Conservation (phyloP, 2,888 invertebrate genomes). For the Lamellibrachia columna region DNA sequence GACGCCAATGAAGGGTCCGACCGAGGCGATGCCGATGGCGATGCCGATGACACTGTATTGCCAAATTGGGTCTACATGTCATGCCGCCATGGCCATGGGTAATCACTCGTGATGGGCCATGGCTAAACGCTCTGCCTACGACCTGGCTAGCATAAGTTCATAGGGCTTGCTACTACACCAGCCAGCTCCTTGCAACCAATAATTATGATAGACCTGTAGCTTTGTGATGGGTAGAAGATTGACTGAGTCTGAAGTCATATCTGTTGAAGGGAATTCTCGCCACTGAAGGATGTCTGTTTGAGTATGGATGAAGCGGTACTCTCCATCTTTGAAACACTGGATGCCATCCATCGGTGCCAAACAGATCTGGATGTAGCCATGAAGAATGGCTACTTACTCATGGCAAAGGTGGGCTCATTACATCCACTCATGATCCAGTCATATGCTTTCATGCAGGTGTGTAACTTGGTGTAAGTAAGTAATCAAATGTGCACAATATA, state of each 20-base stretch:
- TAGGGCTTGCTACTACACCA: background rate
- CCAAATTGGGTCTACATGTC: no score
- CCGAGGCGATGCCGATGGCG: no score
- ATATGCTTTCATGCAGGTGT: no score
- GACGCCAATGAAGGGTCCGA: no score
- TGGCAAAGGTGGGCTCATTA: constrained; percentile 32
- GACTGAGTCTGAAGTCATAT: background rate
- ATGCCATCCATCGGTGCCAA: constrained; percentile 28
- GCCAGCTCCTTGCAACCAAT: background rate
- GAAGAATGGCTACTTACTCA: constrained; percentile 34
- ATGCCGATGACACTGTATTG: no score
- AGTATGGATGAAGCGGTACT: constrained; percentile 29
- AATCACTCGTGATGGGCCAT: no score
- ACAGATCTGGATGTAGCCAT: constrained; percentile 27
- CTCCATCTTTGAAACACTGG: constrained; percentile 31
- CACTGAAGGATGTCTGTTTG: constrained; percentile 28
- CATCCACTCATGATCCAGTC: no score
- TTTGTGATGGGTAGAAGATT: background rate
- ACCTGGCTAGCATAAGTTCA: background rate
- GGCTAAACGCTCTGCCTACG: no score
- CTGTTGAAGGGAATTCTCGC: background rate
- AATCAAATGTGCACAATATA: no score
- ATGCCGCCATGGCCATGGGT: no score
- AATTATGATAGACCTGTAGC: background rate
- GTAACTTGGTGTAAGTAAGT: no score